These are phyloP conservation scores for Tyrophagus putrescentiae DNA, from an alignment of 1,140 invertebrate species.

Conservation along the genomic window DNA sequence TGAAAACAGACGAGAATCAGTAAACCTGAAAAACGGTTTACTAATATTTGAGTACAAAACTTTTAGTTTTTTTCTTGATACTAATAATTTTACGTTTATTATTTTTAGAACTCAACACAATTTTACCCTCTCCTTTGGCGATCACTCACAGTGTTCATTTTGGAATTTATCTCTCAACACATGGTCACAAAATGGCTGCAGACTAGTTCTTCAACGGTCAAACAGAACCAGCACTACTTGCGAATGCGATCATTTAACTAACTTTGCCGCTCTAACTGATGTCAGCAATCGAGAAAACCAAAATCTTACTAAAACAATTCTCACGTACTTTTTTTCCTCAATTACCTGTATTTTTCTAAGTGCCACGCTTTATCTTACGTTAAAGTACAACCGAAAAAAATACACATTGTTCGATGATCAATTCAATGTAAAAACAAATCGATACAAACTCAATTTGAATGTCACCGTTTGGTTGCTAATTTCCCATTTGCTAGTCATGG, in stretches of 20 bases:
- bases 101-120: too few relatives aligned
- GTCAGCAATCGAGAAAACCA: conserved; percentile 21
- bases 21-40: too few relatives aligned
- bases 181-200: conserved; percentile 6
- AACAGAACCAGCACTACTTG: conserved; percentile 29
- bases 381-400: conserved; percentile 32
- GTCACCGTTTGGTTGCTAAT: background rate
- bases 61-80: too few relatives aligned
- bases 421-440: background rate
- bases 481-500: background rate
- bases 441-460: background rate
- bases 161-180: background rate
- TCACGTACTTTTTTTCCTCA: conserved; percentile 21
- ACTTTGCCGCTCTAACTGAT: conserved; percentile 52
- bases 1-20: too few relatives aligned
- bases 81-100: too few relatives aligned
- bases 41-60: too few relatives aligned
- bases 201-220: background rate
- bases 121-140: conserved; percentile 2
- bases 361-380: background rate
- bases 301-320: conserved; percentile 3
- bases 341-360: background rate
- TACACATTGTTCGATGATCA: background rate
- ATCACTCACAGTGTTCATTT: background rate
- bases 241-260: conserved; percentile 37